Percentiles rank a stretch among this genome's conserved stretches.
Evolutionary conservation across 35 echinoderm and acorn worm species (phyloP).

Genomic region (Apostichopus japonicus): DNA sequence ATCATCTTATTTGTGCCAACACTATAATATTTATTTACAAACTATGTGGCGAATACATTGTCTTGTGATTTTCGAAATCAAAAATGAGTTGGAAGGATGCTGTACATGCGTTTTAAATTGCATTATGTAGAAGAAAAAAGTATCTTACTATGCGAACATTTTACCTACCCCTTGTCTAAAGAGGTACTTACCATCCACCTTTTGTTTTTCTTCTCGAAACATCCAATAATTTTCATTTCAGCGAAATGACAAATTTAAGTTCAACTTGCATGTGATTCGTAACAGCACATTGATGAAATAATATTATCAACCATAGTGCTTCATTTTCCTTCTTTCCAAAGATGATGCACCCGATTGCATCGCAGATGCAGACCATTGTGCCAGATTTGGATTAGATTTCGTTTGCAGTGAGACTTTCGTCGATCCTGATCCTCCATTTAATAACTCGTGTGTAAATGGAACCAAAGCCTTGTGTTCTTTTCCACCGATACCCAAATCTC

Average conservation of each 20-base stretch:
- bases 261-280: no score
- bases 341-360: constrained; percentile 45
- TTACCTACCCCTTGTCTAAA: neutral
- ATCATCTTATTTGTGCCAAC: no score
- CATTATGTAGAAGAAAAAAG: no score
- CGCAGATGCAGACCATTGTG: constrained; percentile 54
- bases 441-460: constrained; percentile 64
- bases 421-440: constrained; percentile 49
- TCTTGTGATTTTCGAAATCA: no score
- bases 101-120: no score
- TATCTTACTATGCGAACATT: no score
- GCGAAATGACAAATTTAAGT: neutral
- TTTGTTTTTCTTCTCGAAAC: neutral
- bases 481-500: constrained; percentile 48
- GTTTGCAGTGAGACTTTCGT: constrained; percentile 44
- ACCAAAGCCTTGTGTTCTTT: constrained; percentile 75
- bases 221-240: neutral
- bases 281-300: no score
- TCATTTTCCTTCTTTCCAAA: neutral
- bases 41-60: no score
- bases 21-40: no score
- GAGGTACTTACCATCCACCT: neutral
- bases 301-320: no score
- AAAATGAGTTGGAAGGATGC: no score
- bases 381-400: constrained; percentile 54